Evolutionary conservation across 2,888 invertebrate species (phyloP), one percentile per base, ranked within the genome.

Genomic region (Idaea biselata): DNA sequence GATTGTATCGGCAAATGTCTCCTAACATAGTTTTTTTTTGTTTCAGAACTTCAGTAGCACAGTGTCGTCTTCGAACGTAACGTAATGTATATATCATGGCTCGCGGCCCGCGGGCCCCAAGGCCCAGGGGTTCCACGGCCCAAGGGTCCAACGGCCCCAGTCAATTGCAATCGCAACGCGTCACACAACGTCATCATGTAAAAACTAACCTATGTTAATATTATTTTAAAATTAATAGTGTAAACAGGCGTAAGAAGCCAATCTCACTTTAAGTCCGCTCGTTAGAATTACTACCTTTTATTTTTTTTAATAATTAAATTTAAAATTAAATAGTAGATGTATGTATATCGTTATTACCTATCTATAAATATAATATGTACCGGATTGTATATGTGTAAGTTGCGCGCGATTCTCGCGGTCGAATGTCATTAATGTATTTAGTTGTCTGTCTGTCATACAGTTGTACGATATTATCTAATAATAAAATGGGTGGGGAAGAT

Each of bases 241-340:
- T 76, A 75, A 25, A 25, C n/a, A 18, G 16, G 60, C 54, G 14
- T 8, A 44, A 8, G 44, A 8, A 8, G 44, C 44, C 44, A 44
- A 44, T 44, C 44, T 44, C 44, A 44, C 14, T 44, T 3, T 68
- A 61, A 65, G 72, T 70, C 71, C 69, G 68, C 71, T 58, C 60
- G 63, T 18, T 65, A 68, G 64, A 64, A 25, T 63, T 63, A 66
- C 63, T 64, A 64, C 60, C 61, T 58, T 58, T 64, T 58, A 59
- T 66, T 66, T 66, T 80, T 85, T 82, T 44, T 11, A 14, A 44
- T 44, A 44, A 18, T 84, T 83, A 77, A 79, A 78, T 44, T 44
- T 80, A 79, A 87, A 89, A 88, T 89, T 89, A 88, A 25, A 88
- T 84, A 79, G 87, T 91, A 91, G 89, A 84, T 79, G 81, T 89